Percentiles rank a stretch among this genome's conserved stretches.
Evolutionary conservation across 1,140 invertebrate species (phyloP).

Genomic region (Nephila pilipes): DNA sequence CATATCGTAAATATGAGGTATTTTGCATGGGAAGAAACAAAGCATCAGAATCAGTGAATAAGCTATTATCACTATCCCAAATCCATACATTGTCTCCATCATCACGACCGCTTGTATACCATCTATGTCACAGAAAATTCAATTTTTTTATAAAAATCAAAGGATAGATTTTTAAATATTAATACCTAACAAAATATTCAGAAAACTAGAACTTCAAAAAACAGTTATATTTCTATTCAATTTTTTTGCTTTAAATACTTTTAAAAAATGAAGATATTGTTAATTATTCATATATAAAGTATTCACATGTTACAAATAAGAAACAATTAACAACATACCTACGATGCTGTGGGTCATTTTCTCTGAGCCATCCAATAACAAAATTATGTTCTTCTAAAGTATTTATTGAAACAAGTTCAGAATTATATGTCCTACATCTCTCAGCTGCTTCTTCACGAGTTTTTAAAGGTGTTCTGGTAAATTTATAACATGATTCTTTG

Average conservation of each 20-base stretch:
- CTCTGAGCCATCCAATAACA: constrained; percentile 88
- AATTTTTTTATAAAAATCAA: background rate
- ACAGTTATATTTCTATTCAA: too few relatives aligned
- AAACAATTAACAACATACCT: constrained; percentile 75
- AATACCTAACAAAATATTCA: too few relatives aligned
- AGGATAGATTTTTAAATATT: background rate
- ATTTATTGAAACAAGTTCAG: constrained; percentile 89
- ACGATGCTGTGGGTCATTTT: constrained; percentile 91
- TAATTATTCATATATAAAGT: too few relatives aligned
- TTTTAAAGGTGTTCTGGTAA: constrained; percentile 91
- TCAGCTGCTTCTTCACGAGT: constrained; percentile 89
- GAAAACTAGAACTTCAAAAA: background rate
- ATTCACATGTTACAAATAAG: too few relatives aligned
- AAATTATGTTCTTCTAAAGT: constrained; percentile 93
- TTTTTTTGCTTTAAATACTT: background rate
- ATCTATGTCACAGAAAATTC: constrained; percentile 82
- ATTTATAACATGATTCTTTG: constrained; percentile 91
- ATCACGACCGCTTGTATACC: constrained; percentile 91
- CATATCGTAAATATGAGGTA: constrained; percentile 82
- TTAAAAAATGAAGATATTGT: background rate
- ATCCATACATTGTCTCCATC: constrained; percentile 89
- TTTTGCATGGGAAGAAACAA: constrained; percentile 88
- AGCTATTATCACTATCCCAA: constrained; percentile 90
- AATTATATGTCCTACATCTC: constrained; percentile 89
- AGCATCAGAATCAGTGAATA: constrained; percentile 89